Base-by-base conservation (phyloP, 2,888 invertebrate genomes). In the Adelognathus sp. region DNA sequence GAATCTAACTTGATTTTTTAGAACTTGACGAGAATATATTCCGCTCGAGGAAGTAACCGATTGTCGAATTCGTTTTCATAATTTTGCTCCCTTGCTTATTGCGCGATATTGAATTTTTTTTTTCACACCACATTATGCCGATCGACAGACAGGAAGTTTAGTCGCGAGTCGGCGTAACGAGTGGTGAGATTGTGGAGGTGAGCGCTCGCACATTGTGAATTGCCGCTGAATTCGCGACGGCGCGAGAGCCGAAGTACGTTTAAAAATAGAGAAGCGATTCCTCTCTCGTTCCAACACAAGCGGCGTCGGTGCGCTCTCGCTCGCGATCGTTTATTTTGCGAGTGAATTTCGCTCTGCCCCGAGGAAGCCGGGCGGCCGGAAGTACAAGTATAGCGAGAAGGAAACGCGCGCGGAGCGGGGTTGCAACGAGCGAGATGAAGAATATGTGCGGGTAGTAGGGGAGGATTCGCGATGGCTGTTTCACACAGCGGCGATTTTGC, bases 301-400 rank as follows among this genome's bases (percentile, higher is more conserved):
- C 54, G 46, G n/a, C 61, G 50, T 71, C 70, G 60, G 36, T 73
- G 72, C 56, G 21, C 24, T 24, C 56, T 44, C 58, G 21, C 52
- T 63, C 61, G 54, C 46, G 63, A 76, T 84, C 83, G 83, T 89
- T 88, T 88, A 87, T 88, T 89, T 88, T 84, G 85, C 85, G 83
- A 83, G n/a, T n/a, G 88, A 86, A 86, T 86, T 87, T 88, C 82
- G 88, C 87, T 83, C 82, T 87, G n/a, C n/a, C n/a, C n/a, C n/a
- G n/a, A n/a, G n/a, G n/a, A n/a, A 83, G 83, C 79, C 80, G 61
- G 84, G 84, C 86, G 87, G 81, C 88, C 89, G 89, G 89, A 89
- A 89, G 89, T 89, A 87, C 88, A 85, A 88, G 87, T 89, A 89
- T 87, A 88, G 88, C 83, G 81, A 71, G 61, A 74, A 60, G 67